Percentiles rank a stretch among this genome's conserved stretches.
Evolutionary conservation across 2,888 invertebrate genomes (phyloP).

Genomic region (Gastrophysa polygoni): DNA sequence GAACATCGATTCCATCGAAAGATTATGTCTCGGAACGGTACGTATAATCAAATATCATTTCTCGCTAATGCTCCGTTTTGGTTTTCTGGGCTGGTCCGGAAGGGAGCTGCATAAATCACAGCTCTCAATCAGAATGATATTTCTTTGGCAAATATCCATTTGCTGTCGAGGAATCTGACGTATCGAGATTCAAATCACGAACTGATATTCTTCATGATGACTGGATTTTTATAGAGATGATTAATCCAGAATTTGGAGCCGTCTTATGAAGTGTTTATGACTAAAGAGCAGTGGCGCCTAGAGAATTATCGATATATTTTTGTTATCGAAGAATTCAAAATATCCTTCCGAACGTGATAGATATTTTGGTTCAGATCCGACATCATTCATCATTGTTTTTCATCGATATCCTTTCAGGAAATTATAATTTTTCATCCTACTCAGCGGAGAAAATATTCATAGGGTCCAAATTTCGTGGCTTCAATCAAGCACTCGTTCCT

Average conservation of each 20-base stretch:
- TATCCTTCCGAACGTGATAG: too few species aligned
- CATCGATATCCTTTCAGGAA: too few species aligned
- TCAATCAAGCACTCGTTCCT: too few species aligned
- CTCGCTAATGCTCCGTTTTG: constrained; percentile 6
- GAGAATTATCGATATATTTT: too few species aligned
- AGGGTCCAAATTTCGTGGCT: too few species aligned
- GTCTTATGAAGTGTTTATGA: neutral
- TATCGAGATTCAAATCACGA: constrained; percentile 21
- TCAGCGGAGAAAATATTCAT: too few species aligned
- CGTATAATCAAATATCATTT: constrained; percentile 5
- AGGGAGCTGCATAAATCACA: constrained; percentile 27
- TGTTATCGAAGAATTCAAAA: too few species aligned
- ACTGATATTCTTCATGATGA: constrained; percentile 2
- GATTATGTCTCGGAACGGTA: neutral
- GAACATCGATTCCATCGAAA: neutral
- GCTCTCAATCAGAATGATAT: constrained; percentile 31
- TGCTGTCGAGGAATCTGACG: constrained; percentile 24
- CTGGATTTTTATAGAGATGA: constrained; percentile 2
- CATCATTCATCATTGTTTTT: too few species aligned
- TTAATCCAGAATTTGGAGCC: neutral
- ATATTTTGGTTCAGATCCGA: too few species aligned
- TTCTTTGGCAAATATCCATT: constrained; percentile 34
- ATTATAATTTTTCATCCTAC: too few species aligned
- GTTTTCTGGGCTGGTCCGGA: neutral
- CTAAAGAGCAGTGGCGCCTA: too few species aligned